A percentile compares a stretch with the other conserved stretches of the same genome.
phyloP scores from a whole-genome alignment of 1,140 invertebrate species.

The Trichonephila clavipes region DNA sequence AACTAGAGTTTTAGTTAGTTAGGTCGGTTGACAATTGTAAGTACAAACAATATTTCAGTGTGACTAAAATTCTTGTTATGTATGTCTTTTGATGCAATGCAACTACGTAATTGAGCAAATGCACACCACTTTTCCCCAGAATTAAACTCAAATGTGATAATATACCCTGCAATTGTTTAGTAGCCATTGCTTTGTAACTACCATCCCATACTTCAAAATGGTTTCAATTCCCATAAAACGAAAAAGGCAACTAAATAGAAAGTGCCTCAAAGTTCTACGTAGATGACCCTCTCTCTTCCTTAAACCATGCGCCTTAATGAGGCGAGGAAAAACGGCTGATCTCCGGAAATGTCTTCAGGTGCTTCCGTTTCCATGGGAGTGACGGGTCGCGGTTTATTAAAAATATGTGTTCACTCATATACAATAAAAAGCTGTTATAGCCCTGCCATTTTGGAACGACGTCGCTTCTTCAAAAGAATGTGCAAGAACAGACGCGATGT shows the following conservation, averaged over 20 bases:
- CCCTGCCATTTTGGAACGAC: not conserved
- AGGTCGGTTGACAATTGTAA: too few species aligned
- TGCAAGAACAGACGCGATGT: not conserved
- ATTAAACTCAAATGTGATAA: not conserved
- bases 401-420: not conserved
- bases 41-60: too few species aligned
- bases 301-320: not conserved
- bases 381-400: conserved; percentile 25
- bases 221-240: conserved; percentile 28
- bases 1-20: too few species aligned
- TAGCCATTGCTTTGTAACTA: not conserved
- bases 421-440: conserved; percentile 5
- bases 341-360: not conserved
- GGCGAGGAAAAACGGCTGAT: not conserved
- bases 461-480: not conserved
- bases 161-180: not conserved
- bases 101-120: not conserved
- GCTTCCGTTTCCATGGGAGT: not conserved
- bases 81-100: not conserved
- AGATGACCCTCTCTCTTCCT: not conserved
- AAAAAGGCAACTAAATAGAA: not conserved
- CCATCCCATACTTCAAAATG: not conserved
- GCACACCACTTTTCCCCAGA: not conserved
- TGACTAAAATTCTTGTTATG: too few species aligned
- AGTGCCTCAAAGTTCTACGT: not conserved